Evolutionary conservation across 2,797 vertebrate genomes (phyloP).

Genomic region (Cryptoprocta ferox): DNA sequence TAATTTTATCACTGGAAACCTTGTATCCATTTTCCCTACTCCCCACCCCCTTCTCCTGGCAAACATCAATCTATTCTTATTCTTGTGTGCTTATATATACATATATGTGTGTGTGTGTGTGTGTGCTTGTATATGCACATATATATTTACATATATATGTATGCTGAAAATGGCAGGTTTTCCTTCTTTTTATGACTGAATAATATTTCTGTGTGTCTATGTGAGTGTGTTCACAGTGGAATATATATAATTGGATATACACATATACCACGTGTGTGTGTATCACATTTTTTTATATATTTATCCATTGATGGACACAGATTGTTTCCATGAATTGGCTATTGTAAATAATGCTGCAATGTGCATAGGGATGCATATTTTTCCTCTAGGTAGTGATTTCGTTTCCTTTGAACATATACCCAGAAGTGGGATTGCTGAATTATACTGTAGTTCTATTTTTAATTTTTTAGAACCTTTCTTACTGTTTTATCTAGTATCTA

Average conservation of each 20-base stretch:
- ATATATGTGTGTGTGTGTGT: too few relatives aligned
- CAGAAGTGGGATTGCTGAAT: background rate
- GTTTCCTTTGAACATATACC: background rate
- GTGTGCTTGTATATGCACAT: too few relatives aligned
- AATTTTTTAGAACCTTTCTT: background rate
- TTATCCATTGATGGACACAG: background rate
- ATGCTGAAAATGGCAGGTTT: background rate
- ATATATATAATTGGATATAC: too few relatives aligned
- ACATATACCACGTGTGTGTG: background rate
- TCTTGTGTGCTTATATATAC: background rate
- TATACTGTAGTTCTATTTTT: background rate
- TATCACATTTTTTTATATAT: background rate
- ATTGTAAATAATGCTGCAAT: background rate
- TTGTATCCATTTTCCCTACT: background rate
- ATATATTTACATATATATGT: too few relatives aligned
- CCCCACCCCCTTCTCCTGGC: accelerated
- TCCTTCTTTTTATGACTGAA: background rate
- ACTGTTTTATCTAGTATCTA: background rate
- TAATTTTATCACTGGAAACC: background rate
- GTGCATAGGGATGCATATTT: background rate
- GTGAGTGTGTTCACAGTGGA: background rate
- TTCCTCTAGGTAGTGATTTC: background rate
- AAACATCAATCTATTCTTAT: background rate
- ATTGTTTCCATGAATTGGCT: background rate
- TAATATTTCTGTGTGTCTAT: background rate